phyloP scores from a whole-genome alignment of 2,888 invertebrate genomes.

The Caenorhabditis angaria region DNA sequence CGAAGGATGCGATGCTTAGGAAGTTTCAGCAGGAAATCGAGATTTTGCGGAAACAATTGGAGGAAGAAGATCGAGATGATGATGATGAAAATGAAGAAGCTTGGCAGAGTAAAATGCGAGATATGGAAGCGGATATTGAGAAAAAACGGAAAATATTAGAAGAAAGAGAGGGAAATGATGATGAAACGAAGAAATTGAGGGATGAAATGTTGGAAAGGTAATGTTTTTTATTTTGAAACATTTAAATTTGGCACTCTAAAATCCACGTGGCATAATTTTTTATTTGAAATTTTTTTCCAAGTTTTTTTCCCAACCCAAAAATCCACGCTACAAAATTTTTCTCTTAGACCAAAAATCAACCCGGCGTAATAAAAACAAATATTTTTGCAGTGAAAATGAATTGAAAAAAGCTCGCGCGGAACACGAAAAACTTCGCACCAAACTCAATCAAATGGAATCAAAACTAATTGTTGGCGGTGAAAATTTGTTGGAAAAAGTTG shows the following conservation, averaged over 20 bases:
- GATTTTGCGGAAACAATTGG: conserved; percentile 85
- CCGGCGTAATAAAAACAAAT: neutral
- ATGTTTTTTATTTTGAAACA: neutral
- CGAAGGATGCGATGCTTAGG: conserved; percentile 91
- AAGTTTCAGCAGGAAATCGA: conserved; percentile 97
- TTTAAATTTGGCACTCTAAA: no score
- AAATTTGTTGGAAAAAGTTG: conserved; percentile 92
- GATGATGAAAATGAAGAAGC: conserved; percentile 53
- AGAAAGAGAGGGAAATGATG: conserved; percentile 75
- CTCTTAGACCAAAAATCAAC: neutral
- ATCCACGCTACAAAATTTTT: neutral
- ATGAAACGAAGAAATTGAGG: conserved; percentile 38
- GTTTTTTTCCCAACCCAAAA: neutral
- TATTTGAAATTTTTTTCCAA: conserved; percentile 7
- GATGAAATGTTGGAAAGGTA: conserved; percentile 46
- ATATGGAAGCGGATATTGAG: conserved; percentile 75
- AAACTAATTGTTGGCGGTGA: conserved; percentile 97
- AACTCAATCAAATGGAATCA: conserved; percentile 88
- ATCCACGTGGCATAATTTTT: no score
- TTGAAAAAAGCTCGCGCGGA: conserved; percentile 76
- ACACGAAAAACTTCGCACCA: conserved; percentile 84
- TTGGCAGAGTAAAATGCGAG: conserved; percentile 74
- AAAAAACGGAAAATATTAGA: conserved; percentile 74
- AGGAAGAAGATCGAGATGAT: conserved; percentile 71
- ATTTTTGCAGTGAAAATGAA: conserved; percentile 39